Percentiles rank a stretch among this genome's conserved stretches.
Evolutionary conservation across 2,888 invertebrate genomes (phyloP).

Genomic region (Lochmaea crataegi): DNA sequence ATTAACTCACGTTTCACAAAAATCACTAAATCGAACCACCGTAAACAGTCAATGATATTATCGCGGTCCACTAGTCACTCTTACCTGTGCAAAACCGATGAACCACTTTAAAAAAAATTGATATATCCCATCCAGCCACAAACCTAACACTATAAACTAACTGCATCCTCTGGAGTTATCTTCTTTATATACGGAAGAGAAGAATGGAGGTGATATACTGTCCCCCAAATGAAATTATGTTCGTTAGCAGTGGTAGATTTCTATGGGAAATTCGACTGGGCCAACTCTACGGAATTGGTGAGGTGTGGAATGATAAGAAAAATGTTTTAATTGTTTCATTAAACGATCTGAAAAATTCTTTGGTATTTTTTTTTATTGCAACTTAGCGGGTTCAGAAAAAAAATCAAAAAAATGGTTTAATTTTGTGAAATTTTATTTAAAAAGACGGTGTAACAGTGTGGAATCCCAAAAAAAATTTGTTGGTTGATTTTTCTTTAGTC

Average conservation of each 20-base stretch:
- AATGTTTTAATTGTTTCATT: no score
- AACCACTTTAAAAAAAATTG: slow-evolving; percentile 10
- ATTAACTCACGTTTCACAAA: slow-evolving; percentile 3
- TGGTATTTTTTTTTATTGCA: no score
- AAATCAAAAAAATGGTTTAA: no score
- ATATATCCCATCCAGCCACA: slow-evolving; percentile 21
- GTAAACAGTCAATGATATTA: slow-evolving; percentile 3
- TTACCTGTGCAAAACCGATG: slow-evolving; percentile 22
- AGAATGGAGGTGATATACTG: slow-evolving; percentile 37
- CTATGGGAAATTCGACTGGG: slow-evolving; percentile 3
- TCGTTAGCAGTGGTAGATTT: not conserved
- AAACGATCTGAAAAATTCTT: no score
- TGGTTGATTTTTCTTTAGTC: no score
- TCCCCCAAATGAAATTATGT: slow-evolving; percentile 28
- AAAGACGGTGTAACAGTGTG: no score
- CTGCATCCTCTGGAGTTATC: slow-evolving; percentile 31
- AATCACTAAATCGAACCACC: not conserved
- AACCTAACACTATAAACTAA: slow-evolving; percentile 35
- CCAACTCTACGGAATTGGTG: not conserved
- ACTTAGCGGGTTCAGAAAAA: no score
- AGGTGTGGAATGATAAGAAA: not conserved
- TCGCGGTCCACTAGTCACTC: slow-evolving; percentile 28
- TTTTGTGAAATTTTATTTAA: no score
- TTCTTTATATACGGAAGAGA: slow-evolving; percentile 38
- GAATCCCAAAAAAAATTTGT: no score